A percentile compares a stretch with the other conserved stretches of the same genome.
phyloP scores from a whole-genome alignment of 1,140 invertebrate species.

The Lysiphlebus fabarum region DNA sequence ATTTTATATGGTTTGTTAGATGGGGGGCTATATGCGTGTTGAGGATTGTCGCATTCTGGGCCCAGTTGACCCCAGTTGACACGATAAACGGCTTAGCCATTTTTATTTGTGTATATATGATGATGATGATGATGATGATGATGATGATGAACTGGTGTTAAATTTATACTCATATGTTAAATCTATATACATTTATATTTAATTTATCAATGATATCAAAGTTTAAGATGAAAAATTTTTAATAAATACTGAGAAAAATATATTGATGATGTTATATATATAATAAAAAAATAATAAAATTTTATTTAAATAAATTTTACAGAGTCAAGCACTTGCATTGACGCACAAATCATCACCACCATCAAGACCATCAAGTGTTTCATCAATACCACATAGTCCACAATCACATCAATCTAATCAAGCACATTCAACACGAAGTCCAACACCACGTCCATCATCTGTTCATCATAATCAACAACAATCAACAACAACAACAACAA shows the following conservation, averaged over 20 bases:
- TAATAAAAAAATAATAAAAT: too few species aligned
- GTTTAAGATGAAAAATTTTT: too few species aligned
- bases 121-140: too few species aligned
- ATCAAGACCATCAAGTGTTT: constrained; percentile 51
- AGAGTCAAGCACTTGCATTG: constrained; percentile 63
- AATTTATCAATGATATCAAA: too few species aligned
- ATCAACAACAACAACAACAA: too few species aligned
- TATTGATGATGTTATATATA: too few species aligned
- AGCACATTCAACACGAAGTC: constrained; percentile 31
- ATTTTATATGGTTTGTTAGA: too few species aligned
- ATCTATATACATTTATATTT: too few species aligned
- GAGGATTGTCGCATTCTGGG: constrained; percentile 55
- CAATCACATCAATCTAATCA: constrained; percentile 45
- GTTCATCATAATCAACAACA: constrained; percentile 48
- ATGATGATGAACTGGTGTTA: constrained; percentile 14
- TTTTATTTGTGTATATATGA: constrained; percentile 15
- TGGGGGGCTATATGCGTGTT: constrained; percentile 28
- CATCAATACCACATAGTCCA: constrained; percentile 49
- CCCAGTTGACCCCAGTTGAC: constrained; percentile 55
- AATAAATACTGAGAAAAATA: too few species aligned
- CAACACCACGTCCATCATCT: constrained; percentile 38
- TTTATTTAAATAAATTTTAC: too few species aligned
- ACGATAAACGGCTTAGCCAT: constrained; percentile 52
- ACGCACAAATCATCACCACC: constrained; percentile 61
- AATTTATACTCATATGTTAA: constrained; percentile 24